Conservation (phyloP, 1,140 invertebrate species). For the Oryzaephilus surinamensis region DNA sequence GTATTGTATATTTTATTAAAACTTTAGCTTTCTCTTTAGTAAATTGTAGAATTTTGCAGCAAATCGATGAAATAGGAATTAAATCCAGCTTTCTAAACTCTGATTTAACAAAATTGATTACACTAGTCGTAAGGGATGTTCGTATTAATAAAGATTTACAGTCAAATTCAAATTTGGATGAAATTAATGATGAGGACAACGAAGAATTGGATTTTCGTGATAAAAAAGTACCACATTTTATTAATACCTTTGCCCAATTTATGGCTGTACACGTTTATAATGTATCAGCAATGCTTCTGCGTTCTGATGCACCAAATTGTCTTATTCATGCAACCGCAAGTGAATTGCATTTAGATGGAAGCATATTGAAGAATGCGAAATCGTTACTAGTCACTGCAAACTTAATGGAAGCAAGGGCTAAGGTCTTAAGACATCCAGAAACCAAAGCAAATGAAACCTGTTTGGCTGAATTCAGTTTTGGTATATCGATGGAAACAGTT, state of each 20-base stretch:
- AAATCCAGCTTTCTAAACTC: conserved; percentile 84
- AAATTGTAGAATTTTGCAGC: conserved; percentile 13
- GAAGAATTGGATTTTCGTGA: conserved; percentile 55
- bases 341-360: conserved; percentile 68
- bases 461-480: conserved; percentile 59
- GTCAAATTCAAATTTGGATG: conserved; percentile 35
- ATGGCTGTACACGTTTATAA: conserved; percentile 79
- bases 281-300: conserved; percentile 61
- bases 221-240: conserved; percentile 62
- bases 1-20: conserved; percentile 45
- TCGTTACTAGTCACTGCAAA: conserved; percentile 61
- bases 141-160: conserved; percentile 73
- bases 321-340: conserved; percentile 63
- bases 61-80: conserved; percentile 69
- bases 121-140: conserved; percentile 72
- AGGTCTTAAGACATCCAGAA: conserved; percentile 39
- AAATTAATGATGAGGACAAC: conserved; percentile 23
- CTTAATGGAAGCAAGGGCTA: conserved; percentile 44
- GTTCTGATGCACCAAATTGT: conserved; percentile 54
- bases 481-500: conserved; percentile 61
- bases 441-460: conserved; percentile 38
- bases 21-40: background rate
- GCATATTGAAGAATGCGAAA: conserved; percentile 57
- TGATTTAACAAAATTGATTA: conserved; percentile 77
- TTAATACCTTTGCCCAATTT: conserved; percentile 69